Evolutionary conservation across 2,888 invertebrate genomes (phyloP).

Genomic region (Nasonia oneida): DNA sequence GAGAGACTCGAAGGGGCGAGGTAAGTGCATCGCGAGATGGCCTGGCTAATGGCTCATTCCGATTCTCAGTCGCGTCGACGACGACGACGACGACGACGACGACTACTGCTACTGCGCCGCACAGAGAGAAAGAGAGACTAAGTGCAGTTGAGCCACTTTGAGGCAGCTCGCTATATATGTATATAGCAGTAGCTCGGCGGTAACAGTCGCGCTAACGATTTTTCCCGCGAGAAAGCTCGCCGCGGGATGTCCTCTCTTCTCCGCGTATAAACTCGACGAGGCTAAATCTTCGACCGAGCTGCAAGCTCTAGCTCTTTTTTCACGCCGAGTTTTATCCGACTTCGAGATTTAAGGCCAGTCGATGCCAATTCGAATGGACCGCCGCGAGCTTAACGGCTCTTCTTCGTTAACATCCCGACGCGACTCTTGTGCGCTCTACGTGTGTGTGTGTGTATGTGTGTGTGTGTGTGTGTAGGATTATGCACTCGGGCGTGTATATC

Average conservation of each 20-base stretch:
- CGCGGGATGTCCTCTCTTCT: not conserved
- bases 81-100: not conserved
- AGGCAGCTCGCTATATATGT: not conserved
- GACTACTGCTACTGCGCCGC: not conserved
- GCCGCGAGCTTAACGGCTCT: not conserved
- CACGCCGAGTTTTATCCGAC: constrained; percentile 25
- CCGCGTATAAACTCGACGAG: constrained; percentile 34
- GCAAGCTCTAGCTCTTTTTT: not conserved
- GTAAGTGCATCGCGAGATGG: constrained; percentile 42
- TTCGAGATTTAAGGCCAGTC: constrained; percentile 26
- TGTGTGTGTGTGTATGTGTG: no score
- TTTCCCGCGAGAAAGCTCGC: constrained; percentile 32
- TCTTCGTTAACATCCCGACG: not conserved
- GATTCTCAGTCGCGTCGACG: constrained; percentile 34
- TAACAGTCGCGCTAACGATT: constrained; percentile 54
- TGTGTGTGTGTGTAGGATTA: no score
- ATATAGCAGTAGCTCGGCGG: not conserved
- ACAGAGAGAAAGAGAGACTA: not conserved
- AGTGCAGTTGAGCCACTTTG: constrained; percentile 42
- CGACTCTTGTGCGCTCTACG: not conserved
- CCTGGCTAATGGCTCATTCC: constrained; percentile 56
- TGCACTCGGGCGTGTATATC: not conserved
- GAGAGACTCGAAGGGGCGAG: not conserved
- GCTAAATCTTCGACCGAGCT: not conserved
- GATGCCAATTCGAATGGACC: not conserved